A percentile compares a stretch with the other conserved stretches of the same genome.
Evolutionary conservation across 2,113 vertebrate genomes (phyloP).

Genomic region (Phyllostomus discolor): DNA sequence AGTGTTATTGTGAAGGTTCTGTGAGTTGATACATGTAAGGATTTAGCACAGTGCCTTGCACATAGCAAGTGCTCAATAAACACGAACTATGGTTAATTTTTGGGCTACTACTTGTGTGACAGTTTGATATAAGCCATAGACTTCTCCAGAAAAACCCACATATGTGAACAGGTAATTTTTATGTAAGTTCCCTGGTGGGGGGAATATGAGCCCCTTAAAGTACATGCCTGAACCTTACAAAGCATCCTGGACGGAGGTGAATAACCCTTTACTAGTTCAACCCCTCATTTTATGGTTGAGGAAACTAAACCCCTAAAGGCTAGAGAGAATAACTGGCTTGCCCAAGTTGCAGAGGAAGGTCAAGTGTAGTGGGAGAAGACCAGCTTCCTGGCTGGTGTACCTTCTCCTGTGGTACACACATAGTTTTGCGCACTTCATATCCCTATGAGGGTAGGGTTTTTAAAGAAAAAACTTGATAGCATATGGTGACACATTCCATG

Average conservation of each 20-base stretch:
- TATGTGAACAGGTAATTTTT: background rate
- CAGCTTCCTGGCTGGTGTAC: background rate
- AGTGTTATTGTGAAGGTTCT: background rate
- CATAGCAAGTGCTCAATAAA: background rate
- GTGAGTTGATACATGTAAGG: background rate
- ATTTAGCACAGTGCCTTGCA: background rate
- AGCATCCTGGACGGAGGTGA: background rate
- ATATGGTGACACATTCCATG: background rate
- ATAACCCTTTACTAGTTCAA: background rate
- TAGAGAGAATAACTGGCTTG: background rate
- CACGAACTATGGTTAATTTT: background rate
- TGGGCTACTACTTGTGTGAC: background rate
- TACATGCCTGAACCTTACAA: background rate
- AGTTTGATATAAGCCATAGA: background rate
- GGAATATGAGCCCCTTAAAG: background rate
- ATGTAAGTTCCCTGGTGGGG: background rate
- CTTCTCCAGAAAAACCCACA: constrained; percentile 2
- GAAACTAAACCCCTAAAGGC: background rate
- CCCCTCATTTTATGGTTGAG: background rate
- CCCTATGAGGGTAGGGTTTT: background rate
- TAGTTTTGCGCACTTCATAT: background rate
- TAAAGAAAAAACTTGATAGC: background rate
- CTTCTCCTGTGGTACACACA: background rate
- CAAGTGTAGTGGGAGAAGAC: background rate
- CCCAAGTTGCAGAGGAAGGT: background rate